A percentile compares a stretch with the other conserved stretches of the same genome.
phyloP scores from a whole-genome alignment of 1,140 invertebrate genomes.

The Zaprionus ornatus region DNA sequence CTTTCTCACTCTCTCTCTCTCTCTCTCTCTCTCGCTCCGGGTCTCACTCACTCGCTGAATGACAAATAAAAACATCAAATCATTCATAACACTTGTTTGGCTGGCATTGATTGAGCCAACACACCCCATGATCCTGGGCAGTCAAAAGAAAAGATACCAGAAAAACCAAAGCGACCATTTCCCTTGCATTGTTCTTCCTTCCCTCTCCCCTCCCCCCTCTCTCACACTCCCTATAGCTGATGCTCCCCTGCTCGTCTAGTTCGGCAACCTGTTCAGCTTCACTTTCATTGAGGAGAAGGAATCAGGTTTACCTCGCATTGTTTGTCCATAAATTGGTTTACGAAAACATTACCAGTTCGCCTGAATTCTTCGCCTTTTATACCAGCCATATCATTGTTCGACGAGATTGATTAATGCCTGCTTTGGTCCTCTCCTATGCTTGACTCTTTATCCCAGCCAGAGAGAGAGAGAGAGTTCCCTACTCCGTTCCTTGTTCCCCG shows the following conservation, averaged over 20 bases:
- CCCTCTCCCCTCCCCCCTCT: constrained; percentile 5
- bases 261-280: constrained; percentile 39
- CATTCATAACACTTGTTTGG: constrained; percentile 77
- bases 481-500: background rate
- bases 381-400: constrained; percentile 45
- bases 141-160: background rate
- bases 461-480: constrained; percentile 9
- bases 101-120: constrained; percentile 78
- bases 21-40: background rate
- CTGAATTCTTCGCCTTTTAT: constrained; percentile 49
- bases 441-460: constrained; percentile 24
- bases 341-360: constrained; percentile 71
- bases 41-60: background rate
- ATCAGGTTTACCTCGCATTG: constrained; percentile 41
- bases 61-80: constrained; percentile 79
- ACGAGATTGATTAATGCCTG: constrained; percentile 71
- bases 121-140: constrained; percentile 71
- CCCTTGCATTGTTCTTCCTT: constrained; percentile 57
- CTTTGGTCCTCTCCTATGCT: constrained; percentile 20
- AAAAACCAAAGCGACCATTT: constrained; percentile 56
- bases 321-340: constrained; percentile 65
- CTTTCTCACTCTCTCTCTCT: background rate
- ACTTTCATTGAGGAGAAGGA: constrained; percentile 68
- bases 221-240: background rate
- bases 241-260: background rate